These are phyloP conservation scores for Tylochromis polylepis DNA, from an alignment of 2,113 vertebrate species.

Conservation along the genomic window DNA sequence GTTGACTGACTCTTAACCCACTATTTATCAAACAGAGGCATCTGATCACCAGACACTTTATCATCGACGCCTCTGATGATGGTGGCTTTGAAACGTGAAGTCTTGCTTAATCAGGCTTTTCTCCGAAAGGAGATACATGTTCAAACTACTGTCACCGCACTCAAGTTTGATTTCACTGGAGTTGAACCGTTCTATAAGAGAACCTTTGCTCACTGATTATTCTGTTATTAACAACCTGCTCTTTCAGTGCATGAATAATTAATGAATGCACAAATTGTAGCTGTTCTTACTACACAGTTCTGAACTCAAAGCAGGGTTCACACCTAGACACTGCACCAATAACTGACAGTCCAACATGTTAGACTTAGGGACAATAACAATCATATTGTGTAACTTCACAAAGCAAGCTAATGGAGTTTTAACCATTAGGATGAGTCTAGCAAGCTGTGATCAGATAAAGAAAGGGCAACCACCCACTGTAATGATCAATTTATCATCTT, in stretches of 20 bases:
- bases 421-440: not conserved
- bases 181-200: not conserved
- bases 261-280: not conserved
- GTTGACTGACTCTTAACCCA: not conserved
- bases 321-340: not conserved
- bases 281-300: not conserved
- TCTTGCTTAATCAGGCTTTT: not conserved
- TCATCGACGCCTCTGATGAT: not conserved
- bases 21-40: constrained; percentile 19
- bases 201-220: not conserved
- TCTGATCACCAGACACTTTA: not conserved
- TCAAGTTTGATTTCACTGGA: not conserved
- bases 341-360: not conserved
- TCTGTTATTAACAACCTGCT: not conserved
- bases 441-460: not conserved
- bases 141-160: not conserved
- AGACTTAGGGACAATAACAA: not conserved
- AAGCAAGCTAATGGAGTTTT: not conserved
- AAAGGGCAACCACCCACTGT: not conserved
- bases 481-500: not conserved
- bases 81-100: not conserved
- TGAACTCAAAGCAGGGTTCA: not conserved
- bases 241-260: not conserved
- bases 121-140: not conserved
- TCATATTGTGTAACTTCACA: not conserved